Base-by-base conservation (phyloP, 2,888 invertebrate genomes). In the Psococerastis gibbosa region DNA sequence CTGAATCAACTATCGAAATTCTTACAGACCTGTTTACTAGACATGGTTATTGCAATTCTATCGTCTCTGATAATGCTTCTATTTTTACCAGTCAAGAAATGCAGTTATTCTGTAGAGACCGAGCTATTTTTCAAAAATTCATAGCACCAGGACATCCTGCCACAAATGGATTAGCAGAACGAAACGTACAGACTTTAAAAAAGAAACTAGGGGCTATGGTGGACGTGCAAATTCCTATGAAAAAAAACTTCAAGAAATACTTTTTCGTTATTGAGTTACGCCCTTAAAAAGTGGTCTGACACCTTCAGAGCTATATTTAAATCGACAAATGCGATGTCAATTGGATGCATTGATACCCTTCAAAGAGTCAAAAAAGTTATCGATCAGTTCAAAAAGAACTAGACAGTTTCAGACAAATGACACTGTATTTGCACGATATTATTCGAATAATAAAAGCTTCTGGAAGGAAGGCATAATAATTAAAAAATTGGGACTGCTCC, bases 1-100 rank as follows among this genome's bases (percentile, higher is more conserved):
- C 48, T 38, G 16, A 22, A 9, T 46, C 44, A 9, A 54, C 51
- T 3, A 51, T 52, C 3, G 11, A 32, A 32, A 23, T 49, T 15
- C 47, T 55, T 8, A 34, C 50, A 22, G 43, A 52, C 3, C 45
- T 53, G 5, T 55, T 53, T 35, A 32, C 50, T 2, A 27, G 44
- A 16, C 50, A 54, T 43, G 53, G 54, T 1, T 50, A 46, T 16
- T 52, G 52, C 8, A 33, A 46, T 11, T 44, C 46, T 18, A 33
- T 54, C 16, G 50, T 50, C 1, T 51, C 48, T n/a, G 52, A 52
- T 41, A 54, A 54, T 35, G 53, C 52, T 8, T 46, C 50, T 22
- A 52, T 53, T 11, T 55, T 54, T 34, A 49, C 45, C 16, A 47
- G 49, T 31, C 31, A 48, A 35, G 44, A 43, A 31, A 52, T 55